A percentile compares a stretch with the other conserved stretches of the same genome.
Evolutionary conservation across 2,113 vertebrate genomes (phyloP).

Genomic region (Narcine bancroftii): DNA sequence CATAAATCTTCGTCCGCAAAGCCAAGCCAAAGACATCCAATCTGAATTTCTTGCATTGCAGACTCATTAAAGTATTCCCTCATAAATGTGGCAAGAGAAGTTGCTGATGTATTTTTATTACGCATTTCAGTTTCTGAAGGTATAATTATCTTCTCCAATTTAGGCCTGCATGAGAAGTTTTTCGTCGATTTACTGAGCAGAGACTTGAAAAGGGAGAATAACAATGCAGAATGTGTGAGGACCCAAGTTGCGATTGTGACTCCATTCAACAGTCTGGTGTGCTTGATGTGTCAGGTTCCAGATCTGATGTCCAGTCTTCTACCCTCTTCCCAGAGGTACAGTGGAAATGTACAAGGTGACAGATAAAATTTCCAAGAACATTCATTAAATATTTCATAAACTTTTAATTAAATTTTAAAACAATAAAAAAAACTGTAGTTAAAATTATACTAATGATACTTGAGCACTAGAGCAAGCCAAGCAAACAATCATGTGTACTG

Average conservation of each 20-base stretch:
- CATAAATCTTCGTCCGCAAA: too few species aligned
- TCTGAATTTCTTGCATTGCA: too few species aligned
- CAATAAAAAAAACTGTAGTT: background rate
- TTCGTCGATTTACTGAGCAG: too few species aligned
- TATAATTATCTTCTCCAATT: background rate
- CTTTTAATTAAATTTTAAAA: background rate
- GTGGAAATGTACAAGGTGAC: background rate
- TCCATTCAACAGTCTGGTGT: background rate
- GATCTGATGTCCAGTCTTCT: background rate
- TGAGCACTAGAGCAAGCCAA: background rate
- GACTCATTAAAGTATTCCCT: background rate
- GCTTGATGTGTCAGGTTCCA: background rate
- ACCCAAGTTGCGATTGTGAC: background rate
- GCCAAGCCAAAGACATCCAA: too few species aligned
- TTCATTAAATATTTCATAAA: background rate
- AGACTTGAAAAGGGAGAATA: background rate
- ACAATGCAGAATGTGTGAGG: background rate
- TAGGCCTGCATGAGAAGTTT: too few species aligned
- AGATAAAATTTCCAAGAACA: background rate
- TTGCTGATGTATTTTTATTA: too few species aligned
- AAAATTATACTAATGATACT: background rate
- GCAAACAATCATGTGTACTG: background rate
- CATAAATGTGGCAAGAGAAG: background rate
- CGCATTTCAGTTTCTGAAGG: background rate
- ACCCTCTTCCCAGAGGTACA: background rate